Conservation (phyloP, 1,140 invertebrate species). For the Pentalonia nigronervosa region DNA sequence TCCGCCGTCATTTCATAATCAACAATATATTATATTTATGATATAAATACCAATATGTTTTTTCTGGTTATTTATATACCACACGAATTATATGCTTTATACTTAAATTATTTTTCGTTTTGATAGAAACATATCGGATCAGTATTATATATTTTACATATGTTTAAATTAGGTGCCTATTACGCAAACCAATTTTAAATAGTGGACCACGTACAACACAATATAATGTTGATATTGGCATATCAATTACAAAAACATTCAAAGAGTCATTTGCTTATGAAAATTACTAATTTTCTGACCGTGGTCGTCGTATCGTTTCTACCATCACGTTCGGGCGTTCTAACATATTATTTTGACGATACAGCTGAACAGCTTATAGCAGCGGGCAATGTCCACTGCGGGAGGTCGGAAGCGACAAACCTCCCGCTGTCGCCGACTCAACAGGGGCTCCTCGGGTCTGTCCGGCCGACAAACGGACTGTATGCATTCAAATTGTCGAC, state of each 20-base stretch:
- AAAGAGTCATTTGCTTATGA: neutral
- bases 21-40: neutral
- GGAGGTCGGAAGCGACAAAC: conserved; percentile 30
- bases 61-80: neutral
- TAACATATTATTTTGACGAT: neutral
- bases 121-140: neutral
- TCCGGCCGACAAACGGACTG: conserved; percentile 18
- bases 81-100: neutral
- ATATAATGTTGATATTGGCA: neutral
- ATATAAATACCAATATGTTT: neutral
- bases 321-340: too few relatives aligned
- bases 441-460: conserved; percentile 29
- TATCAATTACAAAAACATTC: neutral
- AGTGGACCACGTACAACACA: neutral
- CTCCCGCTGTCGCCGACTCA: conserved; percentile 16
- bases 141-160: too few relatives aligned
- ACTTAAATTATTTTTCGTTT: neutral
- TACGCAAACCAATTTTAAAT: neutral
- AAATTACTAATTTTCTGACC: neutral
- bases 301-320: too few relatives aligned
- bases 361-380: neutral
- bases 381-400: conserved; percentile 16
- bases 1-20: neutral
- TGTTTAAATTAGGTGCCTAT: neutral
- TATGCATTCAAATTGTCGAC: neutral